Conservation (phyloP, 2,113 vertebrate species). For the Pionites leucogaster region DNA sequence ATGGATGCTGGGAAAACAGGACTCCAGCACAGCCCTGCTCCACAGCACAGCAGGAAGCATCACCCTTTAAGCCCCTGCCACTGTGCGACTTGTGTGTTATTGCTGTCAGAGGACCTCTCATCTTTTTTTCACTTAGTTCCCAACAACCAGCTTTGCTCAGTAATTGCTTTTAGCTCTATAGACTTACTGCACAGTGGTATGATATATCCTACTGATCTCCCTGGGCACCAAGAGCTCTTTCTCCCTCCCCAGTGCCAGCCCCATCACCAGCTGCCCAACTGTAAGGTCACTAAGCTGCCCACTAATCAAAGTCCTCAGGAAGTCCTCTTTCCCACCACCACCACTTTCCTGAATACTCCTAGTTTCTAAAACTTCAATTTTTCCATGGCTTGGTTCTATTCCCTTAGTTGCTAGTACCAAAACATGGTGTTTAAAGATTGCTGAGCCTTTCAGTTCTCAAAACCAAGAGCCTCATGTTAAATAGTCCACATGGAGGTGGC, state of each 20-base stretch:
- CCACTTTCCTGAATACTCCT: background rate
- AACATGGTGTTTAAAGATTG: rapidly evolving
- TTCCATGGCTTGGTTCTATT: background rate
- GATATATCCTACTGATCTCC: background rate
- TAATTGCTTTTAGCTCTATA: background rate
- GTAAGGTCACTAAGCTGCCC: background rate
- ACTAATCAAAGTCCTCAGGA: background rate
- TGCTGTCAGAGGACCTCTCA: background rate
- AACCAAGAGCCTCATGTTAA: rapidly evolving
- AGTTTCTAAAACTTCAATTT: background rate
- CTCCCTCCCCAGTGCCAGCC: background rate
- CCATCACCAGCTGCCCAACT: background rate
- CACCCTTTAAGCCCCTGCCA: background rate
- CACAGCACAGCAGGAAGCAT: background rate
- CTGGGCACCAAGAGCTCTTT: background rate
- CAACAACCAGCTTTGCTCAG: background rate
- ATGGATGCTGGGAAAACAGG: background rate
- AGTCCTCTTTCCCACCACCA: background rate
- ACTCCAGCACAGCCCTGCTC: background rate
- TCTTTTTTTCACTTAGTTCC: background rate
- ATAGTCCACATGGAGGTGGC: background rate
- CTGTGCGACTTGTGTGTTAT: background rate
- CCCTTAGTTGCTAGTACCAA: background rate
- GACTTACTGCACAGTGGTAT: rapidly evolving
- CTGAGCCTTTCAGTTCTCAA: background rate